Evolutionary conservation across 2,797 vertebrate genomes (phyloP), one percentile per base, ranked within the genome.

Genomic region (Mormyrus proboscirostris): DNA sequence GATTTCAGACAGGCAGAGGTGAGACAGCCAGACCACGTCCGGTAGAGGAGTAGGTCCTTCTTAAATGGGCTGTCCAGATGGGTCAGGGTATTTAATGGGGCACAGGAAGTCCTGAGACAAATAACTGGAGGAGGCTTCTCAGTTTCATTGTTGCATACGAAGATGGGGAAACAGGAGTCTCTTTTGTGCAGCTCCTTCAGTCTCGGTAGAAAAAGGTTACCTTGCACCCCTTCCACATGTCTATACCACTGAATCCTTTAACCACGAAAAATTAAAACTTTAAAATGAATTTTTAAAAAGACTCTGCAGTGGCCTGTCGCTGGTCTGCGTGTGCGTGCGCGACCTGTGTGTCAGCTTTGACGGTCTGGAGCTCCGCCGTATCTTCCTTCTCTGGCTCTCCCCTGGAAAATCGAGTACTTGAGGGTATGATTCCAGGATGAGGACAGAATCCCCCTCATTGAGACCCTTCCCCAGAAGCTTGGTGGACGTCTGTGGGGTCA

Each of bases 261-360:
- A 88, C 89, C 89, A 90, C 10, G 90, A 90, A 90, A n/a, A 88
- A 87, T 25, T 29, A 57, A 29, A 92, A 89, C 49, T 41, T 91
- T 87, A 91, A 84, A 82, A 88, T 44, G 41, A 92, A 88, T 91
- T 90, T 73, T 69, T 14, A 8, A 90, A n/a, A 87, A 89, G 92
- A 94, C 89, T 90, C n/a, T 87, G 57, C 91, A 79, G 91, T 85
- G 95, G 96, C 95, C 96, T 92, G 94, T 92, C 90, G 93, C 95
- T 95, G 95, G 95, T 96, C 94, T 95, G 93, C 93, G 29, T 87
- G 89, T 91, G 90, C 92, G 91, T 90, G 90, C 92, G 90, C 84
- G 93, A 92, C 92, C 93, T 93, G 92, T 47, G 79, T 62, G 57
- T 86, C 55, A 57, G 65, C 2, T 29, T 76, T 38, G 19, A 76